A percentile compares a stretch with the other conserved stretches of the same genome.
Conservation (phyloP, 2,888 invertebrate genomes). For the Trichacis sp. region DNA sequence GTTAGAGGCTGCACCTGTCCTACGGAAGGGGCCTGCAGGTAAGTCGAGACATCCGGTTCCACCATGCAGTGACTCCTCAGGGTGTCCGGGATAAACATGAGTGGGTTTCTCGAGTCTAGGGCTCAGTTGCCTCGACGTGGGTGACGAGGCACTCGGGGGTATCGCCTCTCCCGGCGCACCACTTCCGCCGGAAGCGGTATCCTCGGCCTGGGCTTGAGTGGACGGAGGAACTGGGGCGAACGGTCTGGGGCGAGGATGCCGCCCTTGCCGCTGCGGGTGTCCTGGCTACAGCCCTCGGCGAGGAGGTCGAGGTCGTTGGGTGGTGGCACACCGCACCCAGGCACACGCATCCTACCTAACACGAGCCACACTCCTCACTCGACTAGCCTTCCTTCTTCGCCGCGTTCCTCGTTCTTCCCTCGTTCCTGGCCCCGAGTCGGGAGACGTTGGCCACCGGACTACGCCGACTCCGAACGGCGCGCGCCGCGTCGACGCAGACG, state of each 20-base stretch:
- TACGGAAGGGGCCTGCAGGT: constrained; percentile 94
- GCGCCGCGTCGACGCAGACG: constrained; percentile 58
- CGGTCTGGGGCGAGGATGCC: neutral
- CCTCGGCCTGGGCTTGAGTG: constrained; percentile 21
- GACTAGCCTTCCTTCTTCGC: constrained; percentile 42
- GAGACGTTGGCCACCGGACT: constrained; percentile 61
- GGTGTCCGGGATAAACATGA: constrained; percentile 93
- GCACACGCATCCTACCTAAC: constrained; percentile 68
- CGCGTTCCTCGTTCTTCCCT: constrained; percentile 19
- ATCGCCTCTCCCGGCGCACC: constrained; percentile 22
- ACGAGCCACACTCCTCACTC: constrained; percentile 63
- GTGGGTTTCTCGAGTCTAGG: too few relatives aligned
- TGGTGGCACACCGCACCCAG: constrained; percentile 66
- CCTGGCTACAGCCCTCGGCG: too few relatives aligned
- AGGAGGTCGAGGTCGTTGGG: constrained; percentile 45
- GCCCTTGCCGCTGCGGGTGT: constrained; percentile 20
- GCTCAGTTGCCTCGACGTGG: constrained; percentile 2
- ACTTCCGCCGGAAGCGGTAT: constrained; percentile 10
- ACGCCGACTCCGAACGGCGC: constrained; percentile 60
- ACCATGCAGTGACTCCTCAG: constrained; percentile 96
- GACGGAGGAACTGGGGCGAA: constrained; percentile 19
- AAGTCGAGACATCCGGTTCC: constrained; percentile 94
- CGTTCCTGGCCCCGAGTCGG: constrained; percentile 52
- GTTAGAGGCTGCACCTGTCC: constrained; percentile 85
- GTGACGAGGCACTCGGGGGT: neutral